These are phyloP conservation scores for Diadegma fenestrale DNA, from an alignment of 2,888 invertebrate genomes.

Conservation along the genomic window DNA sequence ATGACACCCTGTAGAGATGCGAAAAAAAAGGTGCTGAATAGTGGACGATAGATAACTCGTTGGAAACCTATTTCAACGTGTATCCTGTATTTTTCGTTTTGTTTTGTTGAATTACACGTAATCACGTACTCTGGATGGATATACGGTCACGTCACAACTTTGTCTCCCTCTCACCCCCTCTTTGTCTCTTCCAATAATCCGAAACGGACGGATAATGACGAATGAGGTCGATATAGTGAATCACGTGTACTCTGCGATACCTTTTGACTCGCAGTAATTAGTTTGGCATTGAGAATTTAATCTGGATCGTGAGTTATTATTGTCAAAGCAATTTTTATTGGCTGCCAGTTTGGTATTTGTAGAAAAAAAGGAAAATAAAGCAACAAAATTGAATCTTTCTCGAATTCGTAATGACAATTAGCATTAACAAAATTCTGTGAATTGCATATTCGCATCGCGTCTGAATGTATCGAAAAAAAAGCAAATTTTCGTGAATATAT, in stretches of 20 bases:
- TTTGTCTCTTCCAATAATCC: background rate
- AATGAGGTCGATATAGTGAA: constrained; percentile 1
- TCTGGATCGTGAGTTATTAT: background rate
- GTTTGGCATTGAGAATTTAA: background rate
- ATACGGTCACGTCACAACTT: background rate
- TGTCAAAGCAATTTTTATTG: background rate
- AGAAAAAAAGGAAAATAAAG: too few species aligned
- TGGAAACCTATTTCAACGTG: constrained; percentile 13
- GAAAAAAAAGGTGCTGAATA: background rate
- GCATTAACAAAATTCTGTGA: background rate
- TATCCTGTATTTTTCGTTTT: constrained; percentile 1
- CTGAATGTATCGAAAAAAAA: background rate
- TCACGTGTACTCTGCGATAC: background rate
- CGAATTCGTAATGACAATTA: background rate
- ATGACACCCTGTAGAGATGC: background rate
- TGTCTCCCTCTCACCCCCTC: background rate
- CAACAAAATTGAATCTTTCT: too few species aligned
- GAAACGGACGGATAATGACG: background rate
- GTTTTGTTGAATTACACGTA: background rate
- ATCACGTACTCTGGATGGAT: background rate
- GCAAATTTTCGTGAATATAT: constrained; percentile 7
- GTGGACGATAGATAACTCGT: constrained; percentile 12
- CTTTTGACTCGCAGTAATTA: background rate
- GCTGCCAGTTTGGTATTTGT: background rate
- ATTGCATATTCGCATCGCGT: background rate